Conservation (phyloP, 2,797 vertebrate genomes). For the Pelobates cultripes region DNA sequence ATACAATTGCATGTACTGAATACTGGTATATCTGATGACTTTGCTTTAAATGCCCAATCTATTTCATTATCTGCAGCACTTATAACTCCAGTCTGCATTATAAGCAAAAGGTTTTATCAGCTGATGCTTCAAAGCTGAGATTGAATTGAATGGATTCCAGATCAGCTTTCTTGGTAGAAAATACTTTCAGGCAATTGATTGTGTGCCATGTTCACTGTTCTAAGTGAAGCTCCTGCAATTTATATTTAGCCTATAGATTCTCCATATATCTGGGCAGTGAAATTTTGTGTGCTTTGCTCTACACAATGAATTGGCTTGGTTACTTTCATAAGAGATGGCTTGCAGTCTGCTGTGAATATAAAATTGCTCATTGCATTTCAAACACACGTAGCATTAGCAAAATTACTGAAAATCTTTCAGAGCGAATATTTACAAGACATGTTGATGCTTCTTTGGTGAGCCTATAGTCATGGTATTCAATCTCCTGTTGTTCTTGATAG, state of each 20-base stretch:
- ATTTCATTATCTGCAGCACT: background rate
- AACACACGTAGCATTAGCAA: too few species aligned
- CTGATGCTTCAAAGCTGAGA: background rate
- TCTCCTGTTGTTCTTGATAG: background rate
- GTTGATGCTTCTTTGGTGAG: background rate
- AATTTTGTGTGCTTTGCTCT: background rate
- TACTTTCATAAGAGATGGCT: background rate
- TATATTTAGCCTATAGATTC: background rate
- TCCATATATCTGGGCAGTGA: background rate
- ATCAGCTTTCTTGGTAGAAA: background rate
- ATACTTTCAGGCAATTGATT: conserved; percentile 2
- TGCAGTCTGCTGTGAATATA: background rate
- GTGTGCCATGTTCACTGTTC: background rate
- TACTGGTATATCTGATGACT: background rate
- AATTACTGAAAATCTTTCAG: background rate
- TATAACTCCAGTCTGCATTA: background rate
- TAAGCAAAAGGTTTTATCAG: background rate
- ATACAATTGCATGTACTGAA: too few species aligned
- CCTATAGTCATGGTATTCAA: background rate
- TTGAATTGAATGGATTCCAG: background rate
- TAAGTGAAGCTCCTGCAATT: background rate
- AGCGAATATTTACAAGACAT: background rate
- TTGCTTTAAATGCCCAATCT: background rate
- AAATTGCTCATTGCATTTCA: background rate
- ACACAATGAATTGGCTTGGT: background rate